Evolutionary conservation across 2,113 vertebrate genomes (phyloP).

Genomic region (Rafetus swinhoei): DNA sequence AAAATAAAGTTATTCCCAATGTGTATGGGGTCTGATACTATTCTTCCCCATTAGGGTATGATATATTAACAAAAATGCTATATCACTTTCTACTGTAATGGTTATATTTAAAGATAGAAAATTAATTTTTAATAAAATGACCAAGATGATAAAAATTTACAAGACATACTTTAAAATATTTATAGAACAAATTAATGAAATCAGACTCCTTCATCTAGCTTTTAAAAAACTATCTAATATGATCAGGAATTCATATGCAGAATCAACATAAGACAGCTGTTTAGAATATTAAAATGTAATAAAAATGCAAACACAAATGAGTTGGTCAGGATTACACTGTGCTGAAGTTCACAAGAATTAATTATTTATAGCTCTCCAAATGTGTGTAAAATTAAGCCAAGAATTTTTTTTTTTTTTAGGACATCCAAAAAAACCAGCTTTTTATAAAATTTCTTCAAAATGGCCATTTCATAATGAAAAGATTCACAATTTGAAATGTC

Average conservation of each 20-base stretch:
- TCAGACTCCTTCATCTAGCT: not conserved
- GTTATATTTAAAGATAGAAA: not conserved
- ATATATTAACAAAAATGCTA: not conserved
- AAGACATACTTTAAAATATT: conserved; percentile 8
- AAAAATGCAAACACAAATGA: conserved; percentile 28
- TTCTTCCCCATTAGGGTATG: not conserved
- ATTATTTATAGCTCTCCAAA: conserved; percentile 22
- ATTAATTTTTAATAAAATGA: not conserved
- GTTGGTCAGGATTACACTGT: not conserved
- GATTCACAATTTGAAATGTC: not conserved
- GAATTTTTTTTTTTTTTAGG: not conserved
- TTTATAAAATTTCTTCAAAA: not conserved
- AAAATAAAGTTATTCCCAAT: not conserved
- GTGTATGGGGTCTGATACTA: not conserved
- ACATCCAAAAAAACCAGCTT: not conserved
- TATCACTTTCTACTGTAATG: not conserved
- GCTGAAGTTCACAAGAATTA: not conserved
- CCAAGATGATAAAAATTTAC: not conserved
- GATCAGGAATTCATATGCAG: not conserved
- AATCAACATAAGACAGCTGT: not conserved
- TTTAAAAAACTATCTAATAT: not conserved
- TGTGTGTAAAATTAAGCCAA: not conserved
- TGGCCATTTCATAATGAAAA: not conserved
- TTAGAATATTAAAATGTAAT: conserved; percentile 14
- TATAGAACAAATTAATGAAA: conserved; percentile 6